Conservation (phyloP, 2,113 vertebrate genomes). For the Leucopsar rothschildi region DNA sequence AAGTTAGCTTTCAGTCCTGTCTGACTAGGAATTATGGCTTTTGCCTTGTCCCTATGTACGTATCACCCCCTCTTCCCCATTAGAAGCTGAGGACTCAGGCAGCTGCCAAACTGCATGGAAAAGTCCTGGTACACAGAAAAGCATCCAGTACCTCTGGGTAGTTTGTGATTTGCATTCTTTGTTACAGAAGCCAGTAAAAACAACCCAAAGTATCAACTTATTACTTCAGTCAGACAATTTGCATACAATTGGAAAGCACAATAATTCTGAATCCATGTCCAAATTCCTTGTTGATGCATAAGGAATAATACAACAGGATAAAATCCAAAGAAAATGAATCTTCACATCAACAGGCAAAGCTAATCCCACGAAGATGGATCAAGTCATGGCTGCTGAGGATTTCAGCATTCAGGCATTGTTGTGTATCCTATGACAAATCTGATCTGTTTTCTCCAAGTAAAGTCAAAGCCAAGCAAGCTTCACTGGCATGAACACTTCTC, state of each 20-base stretch:
- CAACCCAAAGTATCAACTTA: background rate
- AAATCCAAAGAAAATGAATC: background rate
- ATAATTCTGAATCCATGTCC: background rate
- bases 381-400: background rate
- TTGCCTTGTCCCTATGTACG: background rate
- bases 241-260: background rate
- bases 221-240: background rate
- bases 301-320: background rate
- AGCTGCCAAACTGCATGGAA: background rate
- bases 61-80: background rate
- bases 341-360: background rate
- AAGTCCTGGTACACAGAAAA: background rate
- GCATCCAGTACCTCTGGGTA: background rate
- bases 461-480: background rate
- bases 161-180: background rate
- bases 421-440: background rate
- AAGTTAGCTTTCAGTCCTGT: background rate
- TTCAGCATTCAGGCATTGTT: background rate
- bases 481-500: background rate
- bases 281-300: background rate
- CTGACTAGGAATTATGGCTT: background rate
- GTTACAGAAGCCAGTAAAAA: background rate
- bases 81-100: background rate
- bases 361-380: background rate
- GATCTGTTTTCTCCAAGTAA: background rate